These are phyloP conservation scores for Habrosyne pyritoides DNA, from an alignment of 2,888 invertebrate species.

Conservation along the genomic window DNA sequence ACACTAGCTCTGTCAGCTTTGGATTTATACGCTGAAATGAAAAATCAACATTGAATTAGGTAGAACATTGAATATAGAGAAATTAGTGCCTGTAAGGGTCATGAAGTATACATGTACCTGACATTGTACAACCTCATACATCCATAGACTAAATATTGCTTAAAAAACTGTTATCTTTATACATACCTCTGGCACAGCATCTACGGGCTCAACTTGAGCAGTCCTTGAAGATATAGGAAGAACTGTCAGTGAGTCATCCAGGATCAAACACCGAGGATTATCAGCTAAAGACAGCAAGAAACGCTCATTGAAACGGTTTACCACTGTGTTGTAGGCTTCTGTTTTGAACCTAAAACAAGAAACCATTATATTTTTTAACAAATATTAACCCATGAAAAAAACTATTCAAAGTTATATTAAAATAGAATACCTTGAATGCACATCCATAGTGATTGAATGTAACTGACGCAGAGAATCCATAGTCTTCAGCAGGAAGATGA, in stretches of 20 bases:
- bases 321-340: conserved; percentile 95
- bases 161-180: background rate
- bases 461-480: conserved; percentile 95
- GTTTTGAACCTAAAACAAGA: conserved; percentile 89
- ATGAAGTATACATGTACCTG: too few species aligned
- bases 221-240: conserved; percentile 96
- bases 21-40: conserved; percentile 66
- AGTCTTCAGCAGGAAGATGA: conserved; percentile 93
- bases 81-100: too few species aligned
- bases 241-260: conserved; percentile 96
- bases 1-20: conserved; percentile 89
- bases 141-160: too few species aligned
- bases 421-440: conserved; percentile 89
- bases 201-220: conserved; percentile 90
- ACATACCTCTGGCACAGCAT: conserved; percentile 65
- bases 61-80: background rate
- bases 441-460: conserved; percentile 99
- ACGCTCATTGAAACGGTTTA: conserved; percentile 97
- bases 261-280: conserved; percentile 94
- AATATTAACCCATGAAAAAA: too few species aligned
- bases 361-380: background rate
- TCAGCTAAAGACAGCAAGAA: conserved; percentile 95
- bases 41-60: background rate
- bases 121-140: too few species aligned
- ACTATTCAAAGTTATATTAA: too few species aligned